These are phyloP conservation scores for Blomia tropicalis DNA, from an alignment of 2,888 invertebrate genomes.

Conservation along the genomic window DNA sequence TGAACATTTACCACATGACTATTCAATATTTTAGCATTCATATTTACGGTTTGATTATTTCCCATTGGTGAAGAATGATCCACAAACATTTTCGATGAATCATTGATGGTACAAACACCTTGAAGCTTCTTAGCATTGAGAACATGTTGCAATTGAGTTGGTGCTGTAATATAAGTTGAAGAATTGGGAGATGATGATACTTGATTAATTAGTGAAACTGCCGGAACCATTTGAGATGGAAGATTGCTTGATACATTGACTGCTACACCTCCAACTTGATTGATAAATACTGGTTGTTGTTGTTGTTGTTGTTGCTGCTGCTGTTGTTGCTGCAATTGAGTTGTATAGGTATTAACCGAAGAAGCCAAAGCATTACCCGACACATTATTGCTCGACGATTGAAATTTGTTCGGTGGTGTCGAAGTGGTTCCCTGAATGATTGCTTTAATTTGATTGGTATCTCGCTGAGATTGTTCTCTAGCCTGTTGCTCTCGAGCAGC, in stretches of 20 bases:
- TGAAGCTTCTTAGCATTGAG: background rate
- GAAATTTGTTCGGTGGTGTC: background rate
- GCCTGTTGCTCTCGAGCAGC: conserved; percentile 30
- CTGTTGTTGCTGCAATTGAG: background rate
- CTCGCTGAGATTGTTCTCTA: conserved; percentile 35
- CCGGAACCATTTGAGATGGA: background rate
- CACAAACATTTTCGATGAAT: background rate
- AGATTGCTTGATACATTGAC: background rate
- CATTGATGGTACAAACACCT: background rate
- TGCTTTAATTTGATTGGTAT: conserved; percentile 21
- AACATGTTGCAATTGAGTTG: background rate
- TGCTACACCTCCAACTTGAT: background rate
- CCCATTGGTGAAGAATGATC: background rate
- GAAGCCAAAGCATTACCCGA: background rate
- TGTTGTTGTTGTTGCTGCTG: background rate
- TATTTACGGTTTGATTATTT: background rate
- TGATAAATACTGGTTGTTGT: background rate
- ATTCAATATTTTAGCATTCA: background rate
- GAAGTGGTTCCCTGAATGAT: background rate
- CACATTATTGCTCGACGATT: background rate
- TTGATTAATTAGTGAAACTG: background rate
- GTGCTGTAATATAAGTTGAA: background rate
- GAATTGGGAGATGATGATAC: background rate
- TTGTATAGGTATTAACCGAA: background rate
- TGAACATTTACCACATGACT: background rate